Evolutionary conservation across 2,888 invertebrate species (phyloP).

Genomic region (Anorthoa munda): DNA sequence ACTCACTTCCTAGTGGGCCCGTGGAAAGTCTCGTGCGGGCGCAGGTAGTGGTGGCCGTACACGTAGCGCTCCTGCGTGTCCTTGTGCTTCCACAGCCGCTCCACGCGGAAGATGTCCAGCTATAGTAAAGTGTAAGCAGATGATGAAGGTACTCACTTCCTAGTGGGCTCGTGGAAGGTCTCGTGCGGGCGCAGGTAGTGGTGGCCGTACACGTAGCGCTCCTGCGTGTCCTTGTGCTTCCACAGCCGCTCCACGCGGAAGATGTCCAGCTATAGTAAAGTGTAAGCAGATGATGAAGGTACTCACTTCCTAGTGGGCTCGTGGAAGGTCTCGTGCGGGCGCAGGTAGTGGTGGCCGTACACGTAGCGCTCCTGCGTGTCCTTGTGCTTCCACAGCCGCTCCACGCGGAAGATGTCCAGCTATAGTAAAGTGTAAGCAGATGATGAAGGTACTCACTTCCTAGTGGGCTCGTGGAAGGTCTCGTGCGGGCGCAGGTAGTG

Average conservation of each 20-base stretch:
- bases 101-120: too few species aligned
- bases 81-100: too few species aligned
- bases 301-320: constrained; percentile 96
- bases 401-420: constrained; percentile 98
- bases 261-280: constrained; percentile 98
- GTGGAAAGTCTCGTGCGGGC: constrained; percentile 99
- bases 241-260: constrained; percentile 98
- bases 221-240: constrained; percentile 96
- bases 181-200: constrained; percentile 99
- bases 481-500: constrained; percentile 99
- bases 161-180: constrained; percentile 98
- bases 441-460: constrained; percentile 94
- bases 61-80: too few species aligned
- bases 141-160: constrained; percentile 94
- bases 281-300: too few species aligned
- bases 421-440: too few species aligned
- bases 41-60: too few species aligned
- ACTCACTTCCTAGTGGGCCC: constrained; percentile 96
- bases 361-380: constrained; percentile 97
- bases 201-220: constrained; percentile 98
- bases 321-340: constrained; percentile 99
- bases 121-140: too few species aligned
- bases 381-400: constrained; percentile 97
- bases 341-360: constrained; percentile 98
- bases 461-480: constrained; percentile 98